These are phyloP conservation scores for Agrypnus murinus DNA, from an alignment of 2,888 invertebrate genomes.

Conservation along the genomic window DNA sequence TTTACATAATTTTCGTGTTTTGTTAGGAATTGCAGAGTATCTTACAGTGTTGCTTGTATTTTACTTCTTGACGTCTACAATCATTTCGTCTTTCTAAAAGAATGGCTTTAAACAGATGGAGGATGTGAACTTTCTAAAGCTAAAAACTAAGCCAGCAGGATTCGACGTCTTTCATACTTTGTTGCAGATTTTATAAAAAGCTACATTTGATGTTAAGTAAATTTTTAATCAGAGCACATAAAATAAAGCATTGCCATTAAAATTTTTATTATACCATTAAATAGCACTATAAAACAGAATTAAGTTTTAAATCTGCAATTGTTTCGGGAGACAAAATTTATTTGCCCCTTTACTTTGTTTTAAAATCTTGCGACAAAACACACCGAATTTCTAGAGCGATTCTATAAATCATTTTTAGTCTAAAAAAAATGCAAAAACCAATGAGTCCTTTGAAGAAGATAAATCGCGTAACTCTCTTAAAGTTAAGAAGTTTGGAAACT, in stretches of 20 bases:
- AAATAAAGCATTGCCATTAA: slow-evolving; percentile 22
- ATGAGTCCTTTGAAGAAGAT: slow-evolving; percentile 23
- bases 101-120: too few relatives aligned
- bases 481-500: slow-evolving; percentile 23
- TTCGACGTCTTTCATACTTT: too few relatives aligned
- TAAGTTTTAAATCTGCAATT: slow-evolving; percentile 22
- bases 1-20: too few relatives aligned
- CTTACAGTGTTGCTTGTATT: too few relatives aligned
- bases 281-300: slow-evolving; percentile 25
- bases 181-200: too few relatives aligned
- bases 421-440: slow-evolving; percentile 1
- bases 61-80: too few relatives aligned
- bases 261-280: slow-evolving; percentile 27
- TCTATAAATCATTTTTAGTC: slow-evolving; percentile 20
- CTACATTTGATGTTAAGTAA: too few relatives aligned
- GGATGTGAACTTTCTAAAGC: too few relatives aligned
- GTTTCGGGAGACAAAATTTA: slow-evolving; percentile 20
- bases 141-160: too few relatives aligned
- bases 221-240: neutral
- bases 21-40: too few relatives aligned
- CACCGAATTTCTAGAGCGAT: neutral
- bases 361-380: too few relatives aligned
- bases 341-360: neutral
- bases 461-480: slow-evolving; percentile 13
- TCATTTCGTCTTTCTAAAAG: too few relatives aligned